Percentiles rank a stretch among this genome's conserved stretches.
Evolutionary conservation across 2,888 invertebrate genomes (phyloP).

Genomic region (Vesta saturnalis): DNA sequence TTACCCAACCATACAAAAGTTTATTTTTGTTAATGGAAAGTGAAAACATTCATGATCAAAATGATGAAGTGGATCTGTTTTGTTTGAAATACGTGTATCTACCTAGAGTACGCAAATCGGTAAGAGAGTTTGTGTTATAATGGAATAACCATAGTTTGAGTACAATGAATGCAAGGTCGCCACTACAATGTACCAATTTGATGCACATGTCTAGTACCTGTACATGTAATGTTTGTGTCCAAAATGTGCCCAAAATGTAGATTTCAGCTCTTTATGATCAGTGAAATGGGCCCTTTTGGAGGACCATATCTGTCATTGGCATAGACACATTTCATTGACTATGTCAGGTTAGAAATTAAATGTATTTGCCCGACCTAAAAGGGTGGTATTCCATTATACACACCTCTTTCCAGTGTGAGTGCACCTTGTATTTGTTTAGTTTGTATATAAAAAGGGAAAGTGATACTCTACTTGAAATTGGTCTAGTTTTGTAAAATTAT

Average conservation of each 20-base stretch:
- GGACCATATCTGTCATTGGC: no score
- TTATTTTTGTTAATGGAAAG: background rate
- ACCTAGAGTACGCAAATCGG: background rate
- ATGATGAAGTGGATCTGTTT: background rate
- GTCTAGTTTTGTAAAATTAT: background rate
- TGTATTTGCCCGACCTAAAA: no score
- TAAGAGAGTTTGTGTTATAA: constrained; percentile 5
- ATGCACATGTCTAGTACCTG: no score
- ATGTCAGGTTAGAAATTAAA: no score
- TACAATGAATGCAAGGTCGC: constrained; percentile 5
- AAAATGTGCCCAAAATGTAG: no score
- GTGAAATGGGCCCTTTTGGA: no score
- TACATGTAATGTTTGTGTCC: no score
- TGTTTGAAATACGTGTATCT: background rate
- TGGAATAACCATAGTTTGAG: background rate
- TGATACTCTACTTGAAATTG: constrained; percentile 3
- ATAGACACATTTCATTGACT: no score
- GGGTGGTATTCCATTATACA: no score
- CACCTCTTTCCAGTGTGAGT: no score
- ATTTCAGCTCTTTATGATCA: no score
- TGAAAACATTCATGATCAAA: background rate
- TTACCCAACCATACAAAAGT: background rate
- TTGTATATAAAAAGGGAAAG: background rate
- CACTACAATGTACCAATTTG: background rate
- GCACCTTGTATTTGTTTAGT: no score